phyloP scores from a whole-genome alignment of 2,888 invertebrate genomes.

The Rhogogaster chlorosoma region DNA sequence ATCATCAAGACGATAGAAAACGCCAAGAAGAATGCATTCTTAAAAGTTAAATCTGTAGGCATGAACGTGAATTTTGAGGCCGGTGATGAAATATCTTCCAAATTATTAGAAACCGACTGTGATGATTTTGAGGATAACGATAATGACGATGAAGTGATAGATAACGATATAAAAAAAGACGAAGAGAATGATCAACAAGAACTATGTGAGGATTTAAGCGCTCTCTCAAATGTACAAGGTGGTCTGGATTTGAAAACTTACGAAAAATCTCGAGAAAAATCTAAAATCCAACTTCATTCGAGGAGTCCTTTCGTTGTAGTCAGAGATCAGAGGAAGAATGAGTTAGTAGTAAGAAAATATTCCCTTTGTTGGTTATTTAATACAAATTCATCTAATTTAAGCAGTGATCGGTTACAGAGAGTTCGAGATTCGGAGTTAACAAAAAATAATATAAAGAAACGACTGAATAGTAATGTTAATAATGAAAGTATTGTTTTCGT shows the following conservation, averaged over 20 bases:
- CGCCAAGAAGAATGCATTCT: too few species aligned
- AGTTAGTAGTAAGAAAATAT: neutral
- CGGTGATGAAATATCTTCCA: neutral
- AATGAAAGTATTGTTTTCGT: neutral
- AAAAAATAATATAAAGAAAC: neutral
- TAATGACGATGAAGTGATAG: neutral
- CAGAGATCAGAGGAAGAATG: slow-evolving; percentile 9
- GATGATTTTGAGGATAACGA: slow-evolving; percentile 9
- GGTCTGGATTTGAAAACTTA: slow-evolving; percentile 9
- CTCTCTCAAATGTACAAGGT: neutral
- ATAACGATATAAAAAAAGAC: slow-evolving; percentile 1
- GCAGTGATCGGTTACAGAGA: slow-evolving; percentile 9
- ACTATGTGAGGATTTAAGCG: neutral
- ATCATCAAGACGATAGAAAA: too few species aligned
- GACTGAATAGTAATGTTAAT: neutral
- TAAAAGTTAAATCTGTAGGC: too few species aligned
- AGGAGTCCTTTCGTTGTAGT: slow-evolving; percentile 4
- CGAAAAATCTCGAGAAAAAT: neutral
- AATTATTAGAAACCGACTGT: slow-evolving; percentile 1
- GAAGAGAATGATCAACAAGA: too few species aligned
- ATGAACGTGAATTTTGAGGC: too few species aligned
- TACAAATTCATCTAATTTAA: neutral
- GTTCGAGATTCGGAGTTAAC: slow-evolving; percentile 3
- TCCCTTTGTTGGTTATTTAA: too few species aligned
- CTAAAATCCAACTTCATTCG: slow-evolving; percentile 4